Evolutionary conservation across 2,113 vertebrate genomes (phyloP), one percentile per base, ranked within the genome.

Genomic region (Poeciliopsis prolifica): DNA sequence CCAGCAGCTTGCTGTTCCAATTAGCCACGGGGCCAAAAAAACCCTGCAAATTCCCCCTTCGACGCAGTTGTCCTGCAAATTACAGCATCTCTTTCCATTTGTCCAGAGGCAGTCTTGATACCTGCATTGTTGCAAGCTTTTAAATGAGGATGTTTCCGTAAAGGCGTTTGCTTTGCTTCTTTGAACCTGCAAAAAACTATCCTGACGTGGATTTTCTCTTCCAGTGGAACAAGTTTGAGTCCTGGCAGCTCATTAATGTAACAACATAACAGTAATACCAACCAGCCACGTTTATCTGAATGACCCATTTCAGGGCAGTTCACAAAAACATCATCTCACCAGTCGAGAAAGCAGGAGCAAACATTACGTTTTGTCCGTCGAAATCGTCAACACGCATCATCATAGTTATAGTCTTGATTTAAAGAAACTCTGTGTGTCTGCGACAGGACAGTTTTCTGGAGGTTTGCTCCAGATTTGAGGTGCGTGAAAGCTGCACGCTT

Each of bases 241-340:
- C 72, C 60, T 81, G 77, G 76, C 82, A 60, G 75, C 79, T 90
- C 69, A 80, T 90, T 89, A 86, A 44, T 86, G 86, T 90, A 11
- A 90, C 68, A 87, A 74, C 82, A 28, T 31, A 3, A 31, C 31
- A 65, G 10, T 31, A 61, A 68, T 26, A 72, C 11, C 35, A 37
- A 37, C 2, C 35, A 37, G 35, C 35, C 35, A 37, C 2, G 35
- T 37, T 37, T 12, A 12, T 37, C 10, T 37, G 35, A 37, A 37
- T 37, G 35, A 10, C 3, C 35, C 35, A 37, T 37, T 37, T 37
- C 35, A 37, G 10, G 35, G 2, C 35, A 37, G 35, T 11, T 37
- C 35, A 37, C 35, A 37, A 3, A 37, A 11, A 11, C 35, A 11
- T 37, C 35, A 37, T 37, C 10, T 37, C 35, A 37, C 35, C 35